Evolutionary conservation across 2,888 invertebrate genomes (phyloP), one percentile per base, ranked within the genome.

Genomic region (Eupithecia inturbata): DNA sequence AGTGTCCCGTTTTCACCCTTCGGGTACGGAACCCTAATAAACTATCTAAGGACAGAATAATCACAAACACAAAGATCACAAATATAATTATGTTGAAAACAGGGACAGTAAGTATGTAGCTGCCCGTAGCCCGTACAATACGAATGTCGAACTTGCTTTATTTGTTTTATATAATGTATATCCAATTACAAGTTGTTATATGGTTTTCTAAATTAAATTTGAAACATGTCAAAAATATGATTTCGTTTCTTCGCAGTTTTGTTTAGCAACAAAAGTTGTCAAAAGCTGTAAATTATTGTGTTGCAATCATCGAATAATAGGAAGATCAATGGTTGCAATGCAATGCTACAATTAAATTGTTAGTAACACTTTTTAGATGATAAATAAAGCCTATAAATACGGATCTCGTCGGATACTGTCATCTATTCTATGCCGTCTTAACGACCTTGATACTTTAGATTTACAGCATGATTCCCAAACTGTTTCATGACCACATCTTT

Each of bases 401-500:
- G 75, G 73, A 36, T 41, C 53, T 33, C 14, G 45, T 28, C 7
- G 45, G 70, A 0, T 19, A 62, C 31, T 62, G 19, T 62, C 31
- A 31, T 31, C 62, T 62, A 62, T 62, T 62, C 31, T 19, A 22
- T 19, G 19, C 62, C 36, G 39, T 22, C 75, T 73, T 77, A 78
- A 80, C 70, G 78, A 77, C 72, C 73, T 77, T 75, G 72, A 71
- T 66, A 72, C 75, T 80, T 77, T 66, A 73, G 75, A 76, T 80
- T 78, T 77, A 80, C 67, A 70, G 45, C 74, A 68, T 72, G 75
- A 71, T 74, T 60, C 41, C 57, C 71, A 45, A 39, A 64, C 26
- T 66, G 45, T 63, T 67, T 41, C 64, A 71, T 49, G 33, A 39
- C 41, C 31, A 69, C 70, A 62, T 64, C 74, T 72, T 67, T 66